A percentile compares a stretch with the other conserved stretches of the same genome.
phyloP scores from a whole-genome alignment of 2,888 invertebrate genomes.

The Halictus quadricinctus region DNA sequence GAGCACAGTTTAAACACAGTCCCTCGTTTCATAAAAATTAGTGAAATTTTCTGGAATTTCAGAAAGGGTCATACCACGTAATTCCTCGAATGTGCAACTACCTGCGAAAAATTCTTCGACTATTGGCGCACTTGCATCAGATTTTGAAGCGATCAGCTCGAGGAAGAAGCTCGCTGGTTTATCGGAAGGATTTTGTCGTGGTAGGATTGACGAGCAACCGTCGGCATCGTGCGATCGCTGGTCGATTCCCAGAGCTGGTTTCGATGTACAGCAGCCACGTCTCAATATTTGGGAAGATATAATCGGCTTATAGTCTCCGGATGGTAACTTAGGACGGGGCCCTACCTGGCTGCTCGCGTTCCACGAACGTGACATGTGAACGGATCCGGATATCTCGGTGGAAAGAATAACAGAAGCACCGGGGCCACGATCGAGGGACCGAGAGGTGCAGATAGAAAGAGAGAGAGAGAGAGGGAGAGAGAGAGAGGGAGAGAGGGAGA shows the following conservation, averaged over 20 bases:
- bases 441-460: slow-evolving; percentile 16
- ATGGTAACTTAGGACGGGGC: slow-evolving; percentile 62
- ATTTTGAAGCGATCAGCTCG: background rate
- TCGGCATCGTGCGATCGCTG: slow-evolving; percentile 18
- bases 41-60: too few relatives aligned
- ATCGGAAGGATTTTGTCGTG: background rate
- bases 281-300: slow-evolving; percentile 79
- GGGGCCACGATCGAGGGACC: slow-evolving; percentile 24
- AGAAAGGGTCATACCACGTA: too few relatives aligned
- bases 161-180: background rate
- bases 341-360: slow-evolving; percentile 70
- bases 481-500: slow-evolving; percentile 11
- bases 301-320: slow-evolving; percentile 77
- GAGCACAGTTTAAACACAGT: too few relatives aligned
- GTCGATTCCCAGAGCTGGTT: slow-evolving; percentile 54
- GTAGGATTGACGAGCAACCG: background rate
- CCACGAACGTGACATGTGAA: slow-evolving; percentile 71
- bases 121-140: background rate
- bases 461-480: slow-evolving; percentile 7
- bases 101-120: background rate
- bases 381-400: slow-evolving; percentile 66
- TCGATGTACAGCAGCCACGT: slow-evolving; percentile 70
- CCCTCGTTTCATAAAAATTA: too few relatives aligned
- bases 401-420: slow-evolving; percentile 61
- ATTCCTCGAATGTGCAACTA: background rate